A percentile compares a stretch with the other conserved stretches of the same genome.
phyloP scores from a whole-genome alignment of 2,113 vertebrate species.

The Eleginops maclovinus region DNA sequence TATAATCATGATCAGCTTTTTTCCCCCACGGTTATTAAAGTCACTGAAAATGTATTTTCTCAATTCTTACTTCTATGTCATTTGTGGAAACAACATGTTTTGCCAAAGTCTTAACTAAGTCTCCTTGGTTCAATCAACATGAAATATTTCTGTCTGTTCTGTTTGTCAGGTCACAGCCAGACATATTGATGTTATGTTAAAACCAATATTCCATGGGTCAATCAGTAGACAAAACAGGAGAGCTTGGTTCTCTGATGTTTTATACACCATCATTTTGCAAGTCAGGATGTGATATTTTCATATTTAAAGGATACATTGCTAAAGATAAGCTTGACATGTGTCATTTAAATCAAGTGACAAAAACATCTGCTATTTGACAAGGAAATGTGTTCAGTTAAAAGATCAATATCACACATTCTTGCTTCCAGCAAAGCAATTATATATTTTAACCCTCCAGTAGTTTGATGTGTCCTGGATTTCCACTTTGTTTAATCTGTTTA shows the following conservation, averaged over 20 bases:
- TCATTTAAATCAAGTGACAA: not conserved
- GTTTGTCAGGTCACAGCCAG: not conserved
- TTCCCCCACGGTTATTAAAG: not conserved
- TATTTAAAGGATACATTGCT: not conserved
- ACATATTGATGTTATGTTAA: too few species aligned
- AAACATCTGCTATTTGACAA: not conserved
- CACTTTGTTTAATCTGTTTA: not conserved
- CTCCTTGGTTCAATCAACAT: not conserved
- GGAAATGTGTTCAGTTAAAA: not conserved
- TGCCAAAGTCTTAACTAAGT: not conserved
- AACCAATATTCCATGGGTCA: too few species aligned
- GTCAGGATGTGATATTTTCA: not conserved
- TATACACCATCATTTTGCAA: not conserved
- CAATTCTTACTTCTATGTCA: not conserved
- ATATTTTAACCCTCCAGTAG: not conserved
- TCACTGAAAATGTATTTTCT: not conserved
- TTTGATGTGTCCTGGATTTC: not conserved
- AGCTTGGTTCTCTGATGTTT: too few species aligned
- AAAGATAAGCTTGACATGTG: not conserved
- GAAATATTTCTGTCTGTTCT: not conserved
- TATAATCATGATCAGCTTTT: not conserved
- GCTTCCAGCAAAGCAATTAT: not conserved
- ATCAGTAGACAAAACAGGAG: too few species aligned
- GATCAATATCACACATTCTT: not conserved
- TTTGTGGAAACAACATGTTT: too few species aligned